A percentile compares a stretch with the other conserved stretches of the same genome.
These are phyloP conservation scores for Fundulus diaphanus DNA, from an alignment of 2,797 vertebrate genomes.

Conservation along the genomic window DNA sequence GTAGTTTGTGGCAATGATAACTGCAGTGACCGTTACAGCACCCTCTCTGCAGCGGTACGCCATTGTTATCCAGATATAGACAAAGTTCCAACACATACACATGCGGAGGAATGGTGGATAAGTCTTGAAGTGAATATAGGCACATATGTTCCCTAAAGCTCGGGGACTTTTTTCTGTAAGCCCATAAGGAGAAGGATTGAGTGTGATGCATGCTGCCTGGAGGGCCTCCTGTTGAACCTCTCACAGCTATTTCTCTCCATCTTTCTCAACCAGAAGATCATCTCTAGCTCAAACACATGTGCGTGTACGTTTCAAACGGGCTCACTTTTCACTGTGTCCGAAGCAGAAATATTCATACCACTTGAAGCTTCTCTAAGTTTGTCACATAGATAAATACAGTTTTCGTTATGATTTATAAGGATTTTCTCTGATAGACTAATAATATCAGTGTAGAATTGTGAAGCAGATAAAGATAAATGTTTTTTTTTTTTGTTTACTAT, in stretches of 20 bases:
- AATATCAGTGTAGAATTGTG: background rate
- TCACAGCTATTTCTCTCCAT: slow-evolving; percentile 39
- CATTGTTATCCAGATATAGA: slow-evolving; percentile 31
- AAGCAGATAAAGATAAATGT: background rate
- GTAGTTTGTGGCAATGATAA: background rate
- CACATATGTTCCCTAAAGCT: slow-evolving; percentile 66
- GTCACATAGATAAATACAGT: too few species aligned
- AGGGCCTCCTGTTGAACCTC: slow-evolving; percentile 37
- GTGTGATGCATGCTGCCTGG: slow-evolving; percentile 58
- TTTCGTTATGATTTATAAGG: background rate
- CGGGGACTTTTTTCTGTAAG: slow-evolving; percentile 56
- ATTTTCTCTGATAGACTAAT: background rate
- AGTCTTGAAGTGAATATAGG: slow-evolving; percentile 56
- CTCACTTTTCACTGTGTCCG: slow-evolving; percentile 7
- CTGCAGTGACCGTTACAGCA: slow-evolving; percentile 21
- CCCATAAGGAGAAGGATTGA: slow-evolving; percentile 64
- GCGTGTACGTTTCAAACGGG: slow-evolving; percentile 20
- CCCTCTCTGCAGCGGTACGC: slow-evolving; percentile 38
- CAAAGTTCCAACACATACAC: slow-evolving; percentile 25
- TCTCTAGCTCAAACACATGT: slow-evolving; percentile 32
- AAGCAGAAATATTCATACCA: background rate
- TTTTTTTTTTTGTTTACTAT: too few species aligned
- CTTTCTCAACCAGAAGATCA: slow-evolving; percentile 24
- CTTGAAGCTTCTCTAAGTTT: background rate
- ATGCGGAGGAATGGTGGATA: slow-evolving; percentile 24